A percentile compares a stretch with the other conserved stretches of the same genome.
Evolutionary conservation across 92 coral and sea anemone genomes (phyloP).

Genomic region (Montipora capitata): DNA sequence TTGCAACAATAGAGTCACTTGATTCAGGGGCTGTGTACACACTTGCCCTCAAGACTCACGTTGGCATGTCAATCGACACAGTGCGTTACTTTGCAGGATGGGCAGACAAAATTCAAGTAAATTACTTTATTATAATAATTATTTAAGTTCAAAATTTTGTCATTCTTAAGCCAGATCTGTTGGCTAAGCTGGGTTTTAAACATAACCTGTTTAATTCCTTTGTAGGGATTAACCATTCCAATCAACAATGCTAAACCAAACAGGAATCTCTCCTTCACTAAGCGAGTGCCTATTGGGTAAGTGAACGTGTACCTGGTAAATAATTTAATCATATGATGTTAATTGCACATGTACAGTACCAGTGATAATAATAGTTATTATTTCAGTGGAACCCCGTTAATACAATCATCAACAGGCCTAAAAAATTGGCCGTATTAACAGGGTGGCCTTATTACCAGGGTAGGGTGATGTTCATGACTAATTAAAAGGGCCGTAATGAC

Average conservation of each 20-base stretch:
- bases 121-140: neutral
- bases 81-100: conserved; percentile 98
- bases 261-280: conserved; percentile 91
- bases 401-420: no score
- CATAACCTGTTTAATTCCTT: neutral
- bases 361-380: neutral
- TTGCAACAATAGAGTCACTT: conserved; percentile 95
- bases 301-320: neutral
- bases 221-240: conserved; percentile 94
- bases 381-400: neutral
- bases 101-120: conserved; percentile 87
- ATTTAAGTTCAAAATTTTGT: no score
- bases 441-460: no score
- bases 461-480: no score
- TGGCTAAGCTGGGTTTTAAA: no score
- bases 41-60: conserved; percentile 95
- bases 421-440: no score
- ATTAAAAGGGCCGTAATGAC: no score
- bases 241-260: conserved; percentile 97
- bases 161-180: no score
- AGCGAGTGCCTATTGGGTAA: conserved; percentile 96
- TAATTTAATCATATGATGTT: no score
- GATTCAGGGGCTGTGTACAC: conserved; percentile 99
- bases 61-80: conserved; percentile 99
- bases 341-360: no score